Evolutionary conservation across 2,797 vertebrate genomes (phyloP).

Genomic region (Harpagifer antarcticus): DNA sequence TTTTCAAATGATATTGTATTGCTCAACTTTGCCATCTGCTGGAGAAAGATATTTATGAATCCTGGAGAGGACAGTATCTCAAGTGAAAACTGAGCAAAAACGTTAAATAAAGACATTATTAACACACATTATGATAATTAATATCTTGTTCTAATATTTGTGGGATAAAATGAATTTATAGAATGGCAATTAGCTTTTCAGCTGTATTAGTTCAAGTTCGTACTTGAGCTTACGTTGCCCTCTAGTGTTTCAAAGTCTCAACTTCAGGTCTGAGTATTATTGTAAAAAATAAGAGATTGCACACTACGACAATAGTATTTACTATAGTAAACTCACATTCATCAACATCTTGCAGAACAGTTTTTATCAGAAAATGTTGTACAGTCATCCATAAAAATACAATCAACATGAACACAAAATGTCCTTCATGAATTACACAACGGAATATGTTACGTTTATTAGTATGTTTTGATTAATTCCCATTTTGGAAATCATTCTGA

Average conservation of each 20-base stretch:
- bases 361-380: slow-evolving; percentile 5
- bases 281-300: background rate
- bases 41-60: slow-evolving; percentile 13
- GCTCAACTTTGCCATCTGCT: slow-evolving; percentile 44
- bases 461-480: background rate
- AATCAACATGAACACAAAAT: slow-evolving; percentile 35
- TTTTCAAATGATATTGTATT: background rate
- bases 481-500: slow-evolving; percentile 12
- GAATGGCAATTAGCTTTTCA: background rate
- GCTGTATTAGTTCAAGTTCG: background rate
- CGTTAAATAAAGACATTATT: background rate
- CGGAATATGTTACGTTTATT: slow-evolving; percentile 21
- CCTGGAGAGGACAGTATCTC: background rate
- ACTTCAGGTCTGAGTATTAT: background rate
- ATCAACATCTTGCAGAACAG: slow-evolving; percentile 36
- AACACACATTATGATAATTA: background rate
- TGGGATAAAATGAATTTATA: background rate
- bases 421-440: background rate
- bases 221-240: slow-evolving; percentile 36
- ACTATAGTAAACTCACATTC: slow-evolving; percentile 26
- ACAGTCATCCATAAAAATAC: slow-evolving; percentile 19
- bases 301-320: slow-evolving; percentile 24
- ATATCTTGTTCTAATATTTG: background rate
- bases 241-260: slow-evolving; percentile 55
- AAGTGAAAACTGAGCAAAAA: background rate